Percentiles rank a stretch among this genome's conserved stretches.
These are phyloP conservation scores for Steinernema scapterisci DNA, from an alignment of 2,888 invertebrate genomes.

Conservation along the genomic window DNA sequence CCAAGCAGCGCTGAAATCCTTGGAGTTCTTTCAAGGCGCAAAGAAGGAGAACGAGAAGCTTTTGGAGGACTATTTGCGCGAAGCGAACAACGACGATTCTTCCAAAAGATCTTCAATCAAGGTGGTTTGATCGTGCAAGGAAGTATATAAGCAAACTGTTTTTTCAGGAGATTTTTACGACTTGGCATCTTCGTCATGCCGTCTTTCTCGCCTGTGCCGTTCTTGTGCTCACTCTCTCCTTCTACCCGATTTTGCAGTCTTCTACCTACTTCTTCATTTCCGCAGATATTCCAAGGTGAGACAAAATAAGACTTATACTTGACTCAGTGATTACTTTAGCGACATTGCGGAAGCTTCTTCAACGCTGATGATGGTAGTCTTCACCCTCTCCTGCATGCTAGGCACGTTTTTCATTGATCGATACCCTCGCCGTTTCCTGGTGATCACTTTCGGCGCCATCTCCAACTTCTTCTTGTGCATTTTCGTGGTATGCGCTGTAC, in stretches of 20 bases:
- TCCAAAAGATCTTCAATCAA: constrained; percentile 42
- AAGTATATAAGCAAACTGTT: neutral
- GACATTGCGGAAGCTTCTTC: constrained; percentile 54
- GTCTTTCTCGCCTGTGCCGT: constrained; percentile 53
- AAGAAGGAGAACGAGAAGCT: constrained; percentile 43
- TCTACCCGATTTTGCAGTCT: constrained; percentile 61
- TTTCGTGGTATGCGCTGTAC: constrained; percentile 52
- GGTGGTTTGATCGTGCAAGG: constrained; percentile 3
- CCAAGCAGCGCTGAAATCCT: constrained; percentile 47
- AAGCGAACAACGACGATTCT: constrained; percentile 39
- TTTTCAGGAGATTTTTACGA: constrained; percentile 49
- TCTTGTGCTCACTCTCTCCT: constrained; percentile 56
- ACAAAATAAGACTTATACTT: neutral
- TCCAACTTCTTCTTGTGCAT: constrained; percentile 50
- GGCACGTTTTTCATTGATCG: constrained; percentile 59
- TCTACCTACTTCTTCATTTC: constrained; percentile 56
- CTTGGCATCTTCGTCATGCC: constrained; percentile 60
- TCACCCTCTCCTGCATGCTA: constrained; percentile 51
- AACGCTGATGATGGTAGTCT: constrained; percentile 52
- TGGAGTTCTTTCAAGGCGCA: constrained; percentile 57
- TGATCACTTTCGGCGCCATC: constrained; percentile 50
- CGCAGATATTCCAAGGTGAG: constrained; percentile 43
- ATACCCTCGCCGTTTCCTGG: constrained; percentile 54
- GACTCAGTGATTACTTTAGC: constrained; percentile 38
- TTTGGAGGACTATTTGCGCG: constrained; percentile 50